These are phyloP conservation scores for Scatophagus argus DNA, from an alignment of 2,113 vertebrate species.

Conservation along the genomic window DNA sequence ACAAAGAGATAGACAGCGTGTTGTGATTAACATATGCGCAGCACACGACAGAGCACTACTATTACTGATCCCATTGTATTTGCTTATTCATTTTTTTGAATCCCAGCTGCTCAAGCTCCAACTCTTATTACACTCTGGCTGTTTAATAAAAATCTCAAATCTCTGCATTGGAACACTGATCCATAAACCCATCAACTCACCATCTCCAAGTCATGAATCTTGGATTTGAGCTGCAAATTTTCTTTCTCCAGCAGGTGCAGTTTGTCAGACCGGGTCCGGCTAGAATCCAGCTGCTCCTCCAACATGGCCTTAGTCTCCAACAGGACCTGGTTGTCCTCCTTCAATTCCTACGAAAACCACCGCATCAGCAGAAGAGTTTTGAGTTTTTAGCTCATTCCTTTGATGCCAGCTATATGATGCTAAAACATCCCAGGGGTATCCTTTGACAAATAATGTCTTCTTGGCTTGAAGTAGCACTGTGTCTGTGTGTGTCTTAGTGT, in stretches of 20 bases:
- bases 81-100: background rate
- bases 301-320: constrained; percentile 97
- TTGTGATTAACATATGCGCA: background rate
- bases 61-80: background rate
- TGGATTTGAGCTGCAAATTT: constrained; percentile 95
- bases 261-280: constrained; percentile 93
- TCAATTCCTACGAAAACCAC: constrained; percentile 88
- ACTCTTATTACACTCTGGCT: background rate
- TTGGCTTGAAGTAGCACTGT: background rate
- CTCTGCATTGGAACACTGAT: background rate
- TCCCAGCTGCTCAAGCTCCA: background rate
- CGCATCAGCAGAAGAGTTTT: background rate
- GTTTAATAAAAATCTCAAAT: background rate
- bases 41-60: background rate
- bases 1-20: background rate
- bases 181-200: constrained; percentile 72
- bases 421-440: background rate
- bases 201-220: constrained; percentile 97
- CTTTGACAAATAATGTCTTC: background rate
- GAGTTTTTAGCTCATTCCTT: background rate
- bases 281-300: constrained; percentile 95
- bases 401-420: background rate
- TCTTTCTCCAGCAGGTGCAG: constrained; percentile 97
- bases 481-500: too few relatives aligned
- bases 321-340: constrained; percentile 98